phyloP scores from a whole-genome alignment of 1,140 invertebrate species.

The Drosophila littoralis region DNA sequence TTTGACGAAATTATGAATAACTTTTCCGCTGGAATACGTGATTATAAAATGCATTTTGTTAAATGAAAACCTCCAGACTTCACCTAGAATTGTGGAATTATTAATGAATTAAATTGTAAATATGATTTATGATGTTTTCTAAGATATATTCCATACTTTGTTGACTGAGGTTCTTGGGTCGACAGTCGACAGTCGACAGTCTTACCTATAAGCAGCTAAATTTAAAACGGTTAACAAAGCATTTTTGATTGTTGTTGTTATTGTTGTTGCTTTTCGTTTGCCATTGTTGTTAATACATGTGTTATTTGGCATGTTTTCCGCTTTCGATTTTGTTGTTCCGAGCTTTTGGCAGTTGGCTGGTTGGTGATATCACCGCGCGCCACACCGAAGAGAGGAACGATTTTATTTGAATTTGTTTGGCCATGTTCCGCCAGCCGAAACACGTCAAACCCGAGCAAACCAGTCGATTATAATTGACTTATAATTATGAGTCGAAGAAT shows the following conservation, averaged over 20 bases:
- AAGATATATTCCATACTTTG: not conserved
- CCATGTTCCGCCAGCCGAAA: slow-evolving; percentile 1
- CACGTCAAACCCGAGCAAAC: not conserved
- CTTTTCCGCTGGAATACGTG: too few species aligned
- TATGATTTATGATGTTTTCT: slow-evolving; percentile 4
- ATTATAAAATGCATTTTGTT: too few species aligned
- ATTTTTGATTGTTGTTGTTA: slow-evolving; percentile 26
- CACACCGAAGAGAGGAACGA: too few species aligned
- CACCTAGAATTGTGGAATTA: too few species aligned
- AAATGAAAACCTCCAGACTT: too few species aligned
- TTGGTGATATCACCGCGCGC: slow-evolving; percentile 77
- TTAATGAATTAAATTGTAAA: not conserved
- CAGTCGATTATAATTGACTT: slow-evolving; percentile 10
- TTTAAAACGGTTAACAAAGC: slow-evolving; percentile 69
- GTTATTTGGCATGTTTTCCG: slow-evolving; percentile 74
- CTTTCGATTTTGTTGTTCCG: slow-evolving; percentile 32
- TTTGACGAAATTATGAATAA: too few species aligned
- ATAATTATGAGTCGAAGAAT: too few species aligned
- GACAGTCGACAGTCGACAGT: not conserved
- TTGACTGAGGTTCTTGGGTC: not conserved
- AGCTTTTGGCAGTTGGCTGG: not conserved
- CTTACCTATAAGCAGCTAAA: slow-evolving; percentile 50
- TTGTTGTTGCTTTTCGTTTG: slow-evolving; percentile 40
- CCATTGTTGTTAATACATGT: slow-evolving; percentile 70
- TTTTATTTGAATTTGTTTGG: slow-evolving; percentile 49